Conservation (phyloP, 2,113 vertebrate species). For the Malurus cyaneus region DNA sequence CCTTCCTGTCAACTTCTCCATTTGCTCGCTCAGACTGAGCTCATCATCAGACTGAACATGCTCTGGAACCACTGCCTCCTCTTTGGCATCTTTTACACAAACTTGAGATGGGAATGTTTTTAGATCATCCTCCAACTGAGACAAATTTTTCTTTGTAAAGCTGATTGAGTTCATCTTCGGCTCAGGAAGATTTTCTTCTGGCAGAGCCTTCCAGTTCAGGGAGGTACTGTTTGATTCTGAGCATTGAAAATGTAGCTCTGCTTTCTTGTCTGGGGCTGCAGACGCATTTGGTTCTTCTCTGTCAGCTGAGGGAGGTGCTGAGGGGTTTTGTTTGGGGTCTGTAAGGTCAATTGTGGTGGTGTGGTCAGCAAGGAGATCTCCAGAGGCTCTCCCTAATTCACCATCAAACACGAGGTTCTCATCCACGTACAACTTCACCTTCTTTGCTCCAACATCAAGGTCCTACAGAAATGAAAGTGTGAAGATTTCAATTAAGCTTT, state of each 20-base stretch:
- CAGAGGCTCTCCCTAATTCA: conserved; percentile 82
- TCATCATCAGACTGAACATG: conserved; percentile 54
- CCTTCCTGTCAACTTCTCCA: conserved; percentile 71
- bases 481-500: not conserved
- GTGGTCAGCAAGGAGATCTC: conserved; percentile 76
- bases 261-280: not conserved
- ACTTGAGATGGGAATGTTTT: conserved; percentile 7
- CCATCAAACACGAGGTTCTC: conserved; percentile 87
- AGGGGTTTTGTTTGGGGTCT: not conserved
- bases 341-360: conserved; percentile 74
- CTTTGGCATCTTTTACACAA: not conserved
- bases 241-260: not conserved
- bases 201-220: not conserved
- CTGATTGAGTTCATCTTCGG: not conserved
- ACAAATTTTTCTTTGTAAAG: not conserved
- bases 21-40: conserved; percentile 63
- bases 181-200: conserved; percentile 5
- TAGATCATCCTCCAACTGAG: not conserved
- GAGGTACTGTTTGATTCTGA: not conserved
- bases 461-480: conserved; percentile 74
- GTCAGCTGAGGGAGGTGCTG: not conserved
- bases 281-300: not conserved
- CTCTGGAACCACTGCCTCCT: conserved; percentile 5
- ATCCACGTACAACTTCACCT: conserved; percentile 88
- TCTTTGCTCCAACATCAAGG: conserved; percentile 83